Evolutionary conservation across 30 jellyfish, hydroid and myxozoan species (phyloP).

Genomic region (Cassiopea andromeda): DNA sequence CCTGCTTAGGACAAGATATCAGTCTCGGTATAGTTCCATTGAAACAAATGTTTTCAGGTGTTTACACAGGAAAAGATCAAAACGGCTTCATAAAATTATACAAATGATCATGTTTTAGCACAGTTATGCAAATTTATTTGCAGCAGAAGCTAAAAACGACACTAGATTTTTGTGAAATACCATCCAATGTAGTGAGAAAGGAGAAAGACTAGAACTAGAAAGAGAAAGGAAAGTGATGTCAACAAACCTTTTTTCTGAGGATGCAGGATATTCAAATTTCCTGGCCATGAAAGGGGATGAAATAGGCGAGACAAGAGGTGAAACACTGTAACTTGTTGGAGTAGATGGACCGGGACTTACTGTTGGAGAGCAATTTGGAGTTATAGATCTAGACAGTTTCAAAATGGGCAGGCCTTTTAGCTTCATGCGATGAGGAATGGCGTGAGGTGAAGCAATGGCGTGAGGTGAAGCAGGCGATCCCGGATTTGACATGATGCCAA

Average conservation of each 20-base stretch:
- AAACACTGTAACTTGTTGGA: conserved; percentile 6
- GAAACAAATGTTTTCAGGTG: too few species aligned
- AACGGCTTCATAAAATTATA: too few species aligned
- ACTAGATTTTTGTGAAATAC: too few species aligned
- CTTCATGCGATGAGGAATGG: conserved; percentile 7
- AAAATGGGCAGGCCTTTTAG: conserved; percentile 54
- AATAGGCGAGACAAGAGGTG: conserved; percentile 46
- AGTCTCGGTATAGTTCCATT: too few species aligned
- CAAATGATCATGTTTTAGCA: too few species aligned
- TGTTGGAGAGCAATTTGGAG: conserved; percentile 55
- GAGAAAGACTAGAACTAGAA: too few species aligned
- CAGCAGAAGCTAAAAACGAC: too few species aligned
- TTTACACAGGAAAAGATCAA: too few species aligned
- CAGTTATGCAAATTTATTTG: too few species aligned
- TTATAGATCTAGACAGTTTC: conserved; percentile 51
- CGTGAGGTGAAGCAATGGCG: too few species aligned
- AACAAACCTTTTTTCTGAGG: conserved; percentile 28
- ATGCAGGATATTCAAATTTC: conserved; percentile 6
- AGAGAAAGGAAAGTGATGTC: background rate
- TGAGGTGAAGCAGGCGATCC: conserved; percentile 28
- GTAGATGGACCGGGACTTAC: conserved; percentile 47
- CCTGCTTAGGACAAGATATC: too few species aligned
- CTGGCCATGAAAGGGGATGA: background rate
- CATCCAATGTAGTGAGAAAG: too few species aligned
- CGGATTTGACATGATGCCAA: conserved; percentile 23